Base-by-base conservation (phyloP, 2,888 invertebrate species). In the Rhabditoides inermis region DNA sequence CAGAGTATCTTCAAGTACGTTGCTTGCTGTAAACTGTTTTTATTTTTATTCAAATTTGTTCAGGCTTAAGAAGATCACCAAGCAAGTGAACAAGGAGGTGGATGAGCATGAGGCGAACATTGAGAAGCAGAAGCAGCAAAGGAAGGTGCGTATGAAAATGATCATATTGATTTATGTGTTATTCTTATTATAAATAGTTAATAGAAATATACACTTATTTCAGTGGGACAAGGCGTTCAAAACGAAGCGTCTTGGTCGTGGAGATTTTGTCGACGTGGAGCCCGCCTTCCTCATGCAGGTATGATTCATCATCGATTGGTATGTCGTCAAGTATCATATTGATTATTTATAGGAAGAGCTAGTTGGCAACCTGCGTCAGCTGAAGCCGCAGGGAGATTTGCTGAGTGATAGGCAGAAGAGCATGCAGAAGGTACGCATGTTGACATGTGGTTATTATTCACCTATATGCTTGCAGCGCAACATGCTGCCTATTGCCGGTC, bases 381-480 rank as follows among this genome's bases (percentile, higher is more conserved):
- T 64, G 48, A 60, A 60, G 28, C 58, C 60, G 10, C 64, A 64
- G 40, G 64, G 64, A 55, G 60, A 56, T 50, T 49, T 64, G 1
- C 40, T 64, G 18, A 49, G 53, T 2, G 64, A 64, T 49, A 52
- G 64, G 20, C 52, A 62, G 55, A 64, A 64, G 53, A 60, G 60
- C 45, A 25, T 64, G 48, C 64, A 39, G n/a, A 18, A n/a, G 10
- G 18, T 32, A 15, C 1, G n/a, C 10, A 18, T 20, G 10, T 39
- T 39, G 18, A 18, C 40, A 12, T 18, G 10, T 32, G 10, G 32
- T 32, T 32, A 32, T 15, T 32, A 15, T 12, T 12, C 10, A 32
- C 15, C 10, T 32, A 15, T 12, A 32, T 12, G 10, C 10, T 12
- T 62, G 49, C 46, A 58, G 49, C 40, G 64, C 48, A 64, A 64